Conservation (phyloP, 2,113 vertebrate genomes). For the Panthera tigris region DNA sequence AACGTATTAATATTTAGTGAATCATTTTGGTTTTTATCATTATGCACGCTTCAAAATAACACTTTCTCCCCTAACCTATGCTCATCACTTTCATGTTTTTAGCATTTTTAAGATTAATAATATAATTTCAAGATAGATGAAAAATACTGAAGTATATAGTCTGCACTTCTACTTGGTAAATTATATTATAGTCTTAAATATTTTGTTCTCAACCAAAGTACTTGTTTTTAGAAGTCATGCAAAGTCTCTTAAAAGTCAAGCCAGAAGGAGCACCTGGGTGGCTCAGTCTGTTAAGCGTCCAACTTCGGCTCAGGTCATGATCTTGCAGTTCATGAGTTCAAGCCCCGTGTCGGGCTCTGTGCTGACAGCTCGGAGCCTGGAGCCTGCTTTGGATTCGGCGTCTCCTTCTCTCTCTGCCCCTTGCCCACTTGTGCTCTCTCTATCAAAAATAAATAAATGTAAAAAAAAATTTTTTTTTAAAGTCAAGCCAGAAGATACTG, state of each 20-base stretch:
- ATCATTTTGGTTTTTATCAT: not conserved
- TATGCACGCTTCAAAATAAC: not conserved
- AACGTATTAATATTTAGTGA: not conserved
- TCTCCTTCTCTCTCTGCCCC: too few species aligned
- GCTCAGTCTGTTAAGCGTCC: too few species aligned
- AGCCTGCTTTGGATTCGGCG: too few species aligned
- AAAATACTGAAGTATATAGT: not conserved
- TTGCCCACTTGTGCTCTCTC: too few species aligned
- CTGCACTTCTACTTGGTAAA: not conserved
- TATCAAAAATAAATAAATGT: too few species aligned
- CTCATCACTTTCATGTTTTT: not conserved
- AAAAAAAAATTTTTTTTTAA: not conserved
- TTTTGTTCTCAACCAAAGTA: not conserved
- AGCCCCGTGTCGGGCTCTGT: too few species aligned
- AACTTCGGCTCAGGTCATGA: too few species aligned
- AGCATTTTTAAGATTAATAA: not conserved
- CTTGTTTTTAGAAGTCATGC: not conserved
- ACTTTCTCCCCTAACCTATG: not conserved
- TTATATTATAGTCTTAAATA: not conserved
- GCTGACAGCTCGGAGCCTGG: too few species aligned
- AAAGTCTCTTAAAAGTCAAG: constrained; percentile 1
- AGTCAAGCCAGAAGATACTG: constrained; percentile 33
- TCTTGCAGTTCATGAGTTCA: too few species aligned
- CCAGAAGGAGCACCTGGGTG: not conserved
- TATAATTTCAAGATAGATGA: not conserved